These are phyloP conservation scores for Araneus ventricosus DNA, from an alignment of 1,140 invertebrate species.

Conservation along the genomic window DNA sequence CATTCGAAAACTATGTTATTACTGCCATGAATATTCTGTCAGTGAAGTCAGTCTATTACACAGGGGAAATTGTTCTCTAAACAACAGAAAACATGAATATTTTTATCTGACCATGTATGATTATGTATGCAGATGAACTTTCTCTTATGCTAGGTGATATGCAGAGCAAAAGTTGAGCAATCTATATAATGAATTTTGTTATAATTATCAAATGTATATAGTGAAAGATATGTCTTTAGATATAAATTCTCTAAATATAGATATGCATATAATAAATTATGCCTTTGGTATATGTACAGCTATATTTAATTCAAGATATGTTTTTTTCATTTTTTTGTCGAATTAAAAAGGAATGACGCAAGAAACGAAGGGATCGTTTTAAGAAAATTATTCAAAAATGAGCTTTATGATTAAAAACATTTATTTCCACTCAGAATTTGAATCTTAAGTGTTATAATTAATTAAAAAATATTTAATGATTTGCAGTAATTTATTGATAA, in stretches of 20 bases:
- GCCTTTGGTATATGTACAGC: no score
- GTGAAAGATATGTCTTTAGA: constrained; percentile 24
- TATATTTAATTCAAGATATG: no score
- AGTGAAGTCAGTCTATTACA: background rate
- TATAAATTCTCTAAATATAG: constrained; percentile 42
- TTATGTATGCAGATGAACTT: background rate
- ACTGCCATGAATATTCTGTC: background rate
- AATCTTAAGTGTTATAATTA: no score
- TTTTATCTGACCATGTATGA: background rate
- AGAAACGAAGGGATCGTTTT: no score
- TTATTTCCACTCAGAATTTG: no score
- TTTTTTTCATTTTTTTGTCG: no score
- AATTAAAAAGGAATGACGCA: no score
- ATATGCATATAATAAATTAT: background rate
- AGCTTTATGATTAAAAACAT: no score
- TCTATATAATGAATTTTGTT: background rate
- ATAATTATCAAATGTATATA: background rate
- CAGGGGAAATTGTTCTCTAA: background rate
- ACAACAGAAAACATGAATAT: background rate
- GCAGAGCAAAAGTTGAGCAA: constrained; percentile 38
- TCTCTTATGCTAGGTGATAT: background rate
- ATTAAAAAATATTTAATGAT: no score
- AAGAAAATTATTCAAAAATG: no score
- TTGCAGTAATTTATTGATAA: no score
- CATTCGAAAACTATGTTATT: background rate